Evolutionary conservation across 2,113 vertebrate species (phyloP).

Genomic region (Glaucidium brasilianum): DNA sequence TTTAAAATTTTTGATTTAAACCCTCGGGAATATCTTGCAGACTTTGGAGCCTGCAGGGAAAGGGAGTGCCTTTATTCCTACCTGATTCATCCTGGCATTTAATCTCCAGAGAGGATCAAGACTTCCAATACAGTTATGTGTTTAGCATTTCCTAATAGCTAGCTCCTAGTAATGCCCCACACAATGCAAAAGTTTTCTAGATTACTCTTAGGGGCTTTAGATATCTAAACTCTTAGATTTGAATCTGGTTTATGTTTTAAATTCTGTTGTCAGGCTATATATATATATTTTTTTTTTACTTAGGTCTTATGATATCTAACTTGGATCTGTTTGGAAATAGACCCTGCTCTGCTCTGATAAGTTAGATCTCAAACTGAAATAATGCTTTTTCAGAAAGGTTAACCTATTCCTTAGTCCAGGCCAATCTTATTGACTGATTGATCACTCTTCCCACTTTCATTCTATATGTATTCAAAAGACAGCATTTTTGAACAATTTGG

Average conservation of each 20-base stretch:
- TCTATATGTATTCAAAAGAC: neutral
- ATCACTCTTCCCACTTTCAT: neutral
- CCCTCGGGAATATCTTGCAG: neutral
- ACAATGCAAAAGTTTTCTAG: neutral
- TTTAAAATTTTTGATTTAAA: slow-evolving; percentile 8
- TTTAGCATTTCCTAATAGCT: slow-evolving; percentile 37
- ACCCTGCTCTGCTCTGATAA: neutral
- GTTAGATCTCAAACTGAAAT: neutral
- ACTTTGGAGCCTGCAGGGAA: neutral
- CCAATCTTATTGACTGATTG: neutral
- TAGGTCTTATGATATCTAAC: fast-evolving
- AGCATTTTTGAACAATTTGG: neutral
- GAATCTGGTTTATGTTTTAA: neutral
- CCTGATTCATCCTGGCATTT: slow-evolving; percentile 48
- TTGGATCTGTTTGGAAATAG: neutral
- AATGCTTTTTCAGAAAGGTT: neutral
- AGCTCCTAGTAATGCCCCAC: neutral
- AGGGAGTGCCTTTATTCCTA: neutral
- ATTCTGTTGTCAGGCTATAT: neutral
- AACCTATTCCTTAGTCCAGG: neutral
- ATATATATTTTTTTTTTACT: neutral
- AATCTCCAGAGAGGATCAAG: slow-evolving; percentile 36
- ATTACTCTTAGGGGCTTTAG: neutral
- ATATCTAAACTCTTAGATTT: neutral
- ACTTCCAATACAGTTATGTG: neutral